These are phyloP conservation scores for Lasioglossum oenotherae DNA, from an alignment of 2,888 invertebrate genomes.

Conservation along the genomic window DNA sequence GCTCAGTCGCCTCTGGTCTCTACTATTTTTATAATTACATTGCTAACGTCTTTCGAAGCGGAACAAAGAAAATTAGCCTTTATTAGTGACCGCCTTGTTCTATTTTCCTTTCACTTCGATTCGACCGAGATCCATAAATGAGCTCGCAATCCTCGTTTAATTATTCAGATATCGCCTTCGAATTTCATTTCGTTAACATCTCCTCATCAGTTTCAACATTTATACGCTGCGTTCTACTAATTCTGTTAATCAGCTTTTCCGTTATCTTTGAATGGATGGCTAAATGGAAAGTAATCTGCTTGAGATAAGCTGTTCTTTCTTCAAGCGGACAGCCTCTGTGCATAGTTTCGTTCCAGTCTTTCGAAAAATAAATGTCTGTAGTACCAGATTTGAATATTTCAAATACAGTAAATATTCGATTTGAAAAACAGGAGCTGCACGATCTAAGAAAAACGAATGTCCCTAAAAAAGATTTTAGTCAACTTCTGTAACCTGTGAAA, in stretches of 20 bases:
- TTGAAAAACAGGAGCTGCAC: no score
- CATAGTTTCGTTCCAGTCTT: neutral
- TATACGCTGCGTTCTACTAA: neutral
- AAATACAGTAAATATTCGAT: no score
- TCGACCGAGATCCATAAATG: neutral
- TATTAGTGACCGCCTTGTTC: constrained; percentile 18
- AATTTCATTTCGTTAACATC: neutral
- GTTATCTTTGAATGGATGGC: neutral
- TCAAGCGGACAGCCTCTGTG: no score
- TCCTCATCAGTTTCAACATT: neutral
- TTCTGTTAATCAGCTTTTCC: neutral
- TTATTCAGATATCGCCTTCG: neutral
- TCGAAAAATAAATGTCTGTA: neutral
- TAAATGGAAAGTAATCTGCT: neutral
- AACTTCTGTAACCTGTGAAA: no score
- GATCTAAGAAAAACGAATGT: no score
- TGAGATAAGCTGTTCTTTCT: neutral
- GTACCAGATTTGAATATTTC: no score
- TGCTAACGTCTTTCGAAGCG: constrained; percentile 35
- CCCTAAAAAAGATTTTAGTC: no score
- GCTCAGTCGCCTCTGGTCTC: constrained; percentile 47
- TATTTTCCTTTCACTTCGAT: constrained; percentile 7
- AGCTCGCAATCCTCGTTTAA: neutral
- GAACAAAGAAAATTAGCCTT: constrained; percentile 7
- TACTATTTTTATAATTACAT: constrained; percentile 55